Conservation (phyloP, 2,113 vertebrate species). For the Ailuropoda melanoleuca region DNA sequence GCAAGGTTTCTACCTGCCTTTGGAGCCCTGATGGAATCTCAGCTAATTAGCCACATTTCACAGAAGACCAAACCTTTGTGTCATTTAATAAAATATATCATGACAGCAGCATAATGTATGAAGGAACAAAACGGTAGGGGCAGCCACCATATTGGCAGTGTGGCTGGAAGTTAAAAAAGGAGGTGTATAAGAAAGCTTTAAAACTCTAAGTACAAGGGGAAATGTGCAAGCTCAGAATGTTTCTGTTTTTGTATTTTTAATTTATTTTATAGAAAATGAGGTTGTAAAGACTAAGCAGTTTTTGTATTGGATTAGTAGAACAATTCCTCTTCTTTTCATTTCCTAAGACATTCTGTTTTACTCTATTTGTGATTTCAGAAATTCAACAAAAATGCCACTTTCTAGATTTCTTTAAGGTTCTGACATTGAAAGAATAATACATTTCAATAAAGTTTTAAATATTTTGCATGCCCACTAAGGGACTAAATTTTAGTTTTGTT, state of each 20-base stretch:
- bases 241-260: background rate
- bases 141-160: background rate
- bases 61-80: slow-evolving; percentile 36
- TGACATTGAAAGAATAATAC: background rate
- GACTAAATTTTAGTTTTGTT: background rate
- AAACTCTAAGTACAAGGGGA: background rate
- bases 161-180: background rate
- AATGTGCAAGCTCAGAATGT: background rate
- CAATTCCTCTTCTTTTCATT: background rate
- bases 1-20: slow-evolving; percentile 51
- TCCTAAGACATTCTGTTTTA: background rate
- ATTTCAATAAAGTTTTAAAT: background rate
- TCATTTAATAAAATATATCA: slow-evolving; percentile 14
- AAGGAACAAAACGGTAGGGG: background rate
- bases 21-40: slow-evolving; percentile 26
- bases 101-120: background rate
- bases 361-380: background rate
- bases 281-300: background rate
- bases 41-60: slow-evolving; percentile 57
- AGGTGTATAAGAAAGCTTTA: background rate
- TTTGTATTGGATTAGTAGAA: background rate
- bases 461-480: background rate
- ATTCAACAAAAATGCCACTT: background rate
- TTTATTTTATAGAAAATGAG: background rate
- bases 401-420: background rate